phyloP scores from a whole-genome alignment of 1,140 invertebrate species.

The Caerostris extrusa region DNA sequence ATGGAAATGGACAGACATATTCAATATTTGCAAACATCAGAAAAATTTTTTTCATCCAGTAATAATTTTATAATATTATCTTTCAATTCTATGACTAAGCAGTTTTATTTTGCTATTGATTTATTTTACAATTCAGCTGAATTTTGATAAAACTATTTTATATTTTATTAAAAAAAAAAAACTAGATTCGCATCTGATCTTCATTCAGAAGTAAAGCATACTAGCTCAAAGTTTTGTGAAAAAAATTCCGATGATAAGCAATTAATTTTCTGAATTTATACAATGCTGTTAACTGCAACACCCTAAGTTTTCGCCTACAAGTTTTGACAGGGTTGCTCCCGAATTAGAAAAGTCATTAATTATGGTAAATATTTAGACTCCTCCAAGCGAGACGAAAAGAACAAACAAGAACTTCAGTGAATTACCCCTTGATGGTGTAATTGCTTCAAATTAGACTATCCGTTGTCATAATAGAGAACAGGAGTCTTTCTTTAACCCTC shows the following conservation, averaged over 20 bases:
- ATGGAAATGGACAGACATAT: too few relatives aligned
- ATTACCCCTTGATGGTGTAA: constrained; percentile 73
- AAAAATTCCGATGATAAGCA: background rate
- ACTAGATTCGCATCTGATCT: background rate
- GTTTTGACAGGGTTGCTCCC: constrained; percentile 25
- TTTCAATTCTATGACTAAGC: too few relatives aligned
- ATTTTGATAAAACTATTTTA: background rate
- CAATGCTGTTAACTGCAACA: background rate
- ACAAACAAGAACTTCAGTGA: constrained; percentile 72
- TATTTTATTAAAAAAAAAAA: background rate
- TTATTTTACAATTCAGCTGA: background rate
- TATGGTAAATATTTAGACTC: constrained; percentile 67
- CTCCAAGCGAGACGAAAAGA: constrained; percentile 20
- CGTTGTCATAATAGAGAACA: constrained; percentile 67
- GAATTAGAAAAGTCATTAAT: constrained; percentile 58
- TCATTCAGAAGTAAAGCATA: background rate
- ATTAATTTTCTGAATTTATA: background rate
- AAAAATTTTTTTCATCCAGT: too few relatives aligned
- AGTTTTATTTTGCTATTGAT: too few relatives aligned
- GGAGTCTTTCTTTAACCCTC: constrained; percentile 56
- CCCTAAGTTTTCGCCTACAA: constrained; percentile 19
- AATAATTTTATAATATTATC: too few relatives aligned
- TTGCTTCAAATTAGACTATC: constrained; percentile 77
- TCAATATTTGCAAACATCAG: too few relatives aligned
- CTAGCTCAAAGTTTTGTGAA: background rate